A percentile compares a stretch with the other conserved stretches of the same genome.
phyloP scores from a whole-genome alignment of 64 coral and sea anemone species.

The Porites lutea region DNA sequence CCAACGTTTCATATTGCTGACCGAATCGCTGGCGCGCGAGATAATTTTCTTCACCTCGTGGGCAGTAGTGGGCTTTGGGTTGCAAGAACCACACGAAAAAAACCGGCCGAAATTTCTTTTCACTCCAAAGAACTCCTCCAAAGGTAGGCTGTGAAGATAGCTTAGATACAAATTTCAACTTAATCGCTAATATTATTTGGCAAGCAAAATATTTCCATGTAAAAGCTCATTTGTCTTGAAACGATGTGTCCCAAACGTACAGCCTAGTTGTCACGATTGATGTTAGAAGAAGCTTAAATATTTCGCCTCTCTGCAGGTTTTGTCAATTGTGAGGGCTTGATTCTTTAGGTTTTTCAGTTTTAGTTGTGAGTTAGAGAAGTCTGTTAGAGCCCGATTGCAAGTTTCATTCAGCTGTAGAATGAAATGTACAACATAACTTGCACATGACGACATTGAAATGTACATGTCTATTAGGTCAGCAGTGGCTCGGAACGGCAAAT shows the following conservation, averaged over 20 bases:
- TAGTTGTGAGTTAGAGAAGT: not conserved
- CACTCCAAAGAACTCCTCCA: not conserved
- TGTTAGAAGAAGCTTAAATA: too few relatives aligned
- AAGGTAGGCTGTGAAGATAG: not conserved
- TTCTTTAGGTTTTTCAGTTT: not conserved
- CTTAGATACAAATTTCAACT: not conserved
- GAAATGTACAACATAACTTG: not conserved
- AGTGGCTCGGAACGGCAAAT: too few relatives aligned
- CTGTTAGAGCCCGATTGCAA: not conserved
- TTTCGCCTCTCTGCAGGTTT: not conserved
- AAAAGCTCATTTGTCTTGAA: not conserved
- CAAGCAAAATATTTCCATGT: not conserved
- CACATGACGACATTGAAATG: not conserved
- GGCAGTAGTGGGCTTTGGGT: not conserved
- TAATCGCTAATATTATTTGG: not conserved
- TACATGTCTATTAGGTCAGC: not conserved
- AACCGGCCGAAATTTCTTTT: not conserved
- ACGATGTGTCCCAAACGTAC: not conserved
- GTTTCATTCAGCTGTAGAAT: not conserved
- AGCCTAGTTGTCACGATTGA: not conserved
- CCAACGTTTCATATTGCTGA: not conserved
- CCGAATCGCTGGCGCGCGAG: slow-evolving; percentile 4
- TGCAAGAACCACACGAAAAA: not conserved
- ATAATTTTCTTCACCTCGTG: slow-evolving; percentile 39
- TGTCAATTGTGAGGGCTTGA: not conserved